phyloP scores from a whole-genome alignment of 2,888 invertebrate genomes.

The Alitta virens region DNA sequence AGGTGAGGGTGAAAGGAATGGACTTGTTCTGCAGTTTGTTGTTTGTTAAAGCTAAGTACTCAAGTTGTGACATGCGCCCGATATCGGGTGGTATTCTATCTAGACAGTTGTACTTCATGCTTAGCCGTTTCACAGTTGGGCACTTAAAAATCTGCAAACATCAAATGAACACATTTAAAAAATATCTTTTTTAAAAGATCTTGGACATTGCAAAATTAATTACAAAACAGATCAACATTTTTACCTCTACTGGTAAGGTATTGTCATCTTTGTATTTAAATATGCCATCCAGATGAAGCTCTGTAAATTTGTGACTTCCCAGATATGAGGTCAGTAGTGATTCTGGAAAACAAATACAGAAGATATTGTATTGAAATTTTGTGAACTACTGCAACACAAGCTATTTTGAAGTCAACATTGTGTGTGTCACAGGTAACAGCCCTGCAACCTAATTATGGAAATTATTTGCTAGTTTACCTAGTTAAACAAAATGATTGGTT shows the following conservation, averaged over 20 bases:
- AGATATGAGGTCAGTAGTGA: conserved; percentile 51
- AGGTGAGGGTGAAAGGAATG: conserved; percentile 58
- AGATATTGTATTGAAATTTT: neutral
- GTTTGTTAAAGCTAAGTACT: conserved; percentile 57
- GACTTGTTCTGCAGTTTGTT: conserved; percentile 59
- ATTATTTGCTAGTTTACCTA: too few relatives aligned
- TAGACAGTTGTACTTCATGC: conserved; percentile 58
- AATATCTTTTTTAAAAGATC: too few relatives aligned
- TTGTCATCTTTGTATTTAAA: conserved; percentile 57
- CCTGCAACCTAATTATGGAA: too few relatives aligned
- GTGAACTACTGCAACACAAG: neutral
- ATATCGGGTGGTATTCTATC: conserved; percentile 57
- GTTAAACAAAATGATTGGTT: too few relatives aligned
- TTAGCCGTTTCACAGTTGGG: conserved; percentile 54
- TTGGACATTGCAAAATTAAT: too few relatives aligned
- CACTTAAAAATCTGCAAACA: conserved; percentile 57
- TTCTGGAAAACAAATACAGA: conserved; percentile 35
- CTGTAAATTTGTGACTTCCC: conserved; percentile 54
- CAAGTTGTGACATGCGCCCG: conserved; percentile 56
- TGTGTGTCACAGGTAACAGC: too few relatives aligned
- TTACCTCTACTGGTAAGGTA: conserved; percentile 56
- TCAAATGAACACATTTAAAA: neutral
- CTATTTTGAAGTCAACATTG: too few relatives aligned
- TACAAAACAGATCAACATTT: too few relatives aligned
- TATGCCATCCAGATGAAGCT: conserved; percentile 58